A percentile compares a stretch with the other conserved stretches of the same genome.
Conservation (phyloP, 1,140 invertebrate genomes). For the Brachionus plicatilis region DNA sequence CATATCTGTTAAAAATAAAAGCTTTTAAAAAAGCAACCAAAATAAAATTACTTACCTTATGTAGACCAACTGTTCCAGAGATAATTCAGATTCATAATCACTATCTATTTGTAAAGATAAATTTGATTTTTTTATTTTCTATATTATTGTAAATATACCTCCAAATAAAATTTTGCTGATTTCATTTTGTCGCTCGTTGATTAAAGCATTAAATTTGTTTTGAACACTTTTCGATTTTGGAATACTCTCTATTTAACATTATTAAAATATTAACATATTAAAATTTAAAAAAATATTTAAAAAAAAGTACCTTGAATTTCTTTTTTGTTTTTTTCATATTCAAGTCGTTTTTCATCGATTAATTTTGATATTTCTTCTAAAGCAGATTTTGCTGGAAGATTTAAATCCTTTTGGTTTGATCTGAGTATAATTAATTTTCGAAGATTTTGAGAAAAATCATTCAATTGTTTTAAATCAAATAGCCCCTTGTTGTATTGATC, state of each 20-base stretch:
- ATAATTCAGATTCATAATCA: not conserved
- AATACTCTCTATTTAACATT: not conserved
- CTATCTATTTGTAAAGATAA: not conserved
- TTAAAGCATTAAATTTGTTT: no score
- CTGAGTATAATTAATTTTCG: not conserved
- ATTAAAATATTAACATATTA: no score
- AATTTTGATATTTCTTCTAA: not conserved
- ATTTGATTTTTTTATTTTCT: not conserved
- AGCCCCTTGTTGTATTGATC: not conserved
- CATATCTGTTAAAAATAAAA: not conserved
- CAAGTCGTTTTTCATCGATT: not conserved
- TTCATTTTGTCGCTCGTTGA: not conserved
- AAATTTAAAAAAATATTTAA: not conserved
- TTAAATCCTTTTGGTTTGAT: not conserved
- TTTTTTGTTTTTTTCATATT: conserved; percentile 7
- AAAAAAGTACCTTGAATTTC: not conserved
- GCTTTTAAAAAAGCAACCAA: no score
- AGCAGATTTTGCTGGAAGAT: not conserved
- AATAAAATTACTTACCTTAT: not conserved
- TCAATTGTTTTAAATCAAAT: not conserved
- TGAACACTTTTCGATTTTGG: not conserved
- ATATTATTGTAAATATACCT: not conserved
- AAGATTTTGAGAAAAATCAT: not conserved
- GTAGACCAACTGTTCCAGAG: not conserved
- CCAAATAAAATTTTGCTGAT: not conserved